phyloP scores from a whole-genome alignment of 2,888 invertebrate genomes.

The Luperina testacea region DNA sequence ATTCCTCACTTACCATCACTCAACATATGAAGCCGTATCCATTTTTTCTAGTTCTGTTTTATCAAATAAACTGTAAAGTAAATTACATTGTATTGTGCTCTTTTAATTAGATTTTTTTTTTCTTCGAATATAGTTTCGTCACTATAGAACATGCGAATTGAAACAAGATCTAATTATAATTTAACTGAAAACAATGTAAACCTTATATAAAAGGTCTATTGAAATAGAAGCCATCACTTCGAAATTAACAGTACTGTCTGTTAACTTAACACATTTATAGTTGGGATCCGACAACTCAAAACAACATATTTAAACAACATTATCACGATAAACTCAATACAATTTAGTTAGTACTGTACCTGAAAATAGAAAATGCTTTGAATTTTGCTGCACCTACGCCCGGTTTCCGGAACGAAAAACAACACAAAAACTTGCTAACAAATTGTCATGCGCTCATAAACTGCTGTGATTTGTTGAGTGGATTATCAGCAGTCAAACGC shows the following conservation, averaged over 20 bases:
- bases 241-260: conserved; percentile 45
- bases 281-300: conserved; percentile 10
- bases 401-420: not conserved
- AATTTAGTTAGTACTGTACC: conserved; percentile 9
- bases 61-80: conserved; percentile 18
- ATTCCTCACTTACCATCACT: conserved; percentile 66
- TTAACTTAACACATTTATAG: conserved; percentile 49
- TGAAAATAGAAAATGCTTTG: not conserved
- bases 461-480: not conserved
- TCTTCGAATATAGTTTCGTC: conserved; percentile 5
- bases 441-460: not conserved
- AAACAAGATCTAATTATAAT: conserved; percentile 47
- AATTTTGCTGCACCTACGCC: not conserved
- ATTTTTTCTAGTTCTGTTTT: conserved; percentile 23
- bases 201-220: conserved; percentile 42
- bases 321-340: conserved; percentile 24
- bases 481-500: not conserved
- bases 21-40: conserved; percentile 41
- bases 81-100: conserved; percentile 12
- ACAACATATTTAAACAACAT: conserved; percentile 31
- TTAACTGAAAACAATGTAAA: conserved; percentile 38
- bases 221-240: conserved; percentile 50
- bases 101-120: conserved; percentile 12
- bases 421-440: not conserved
- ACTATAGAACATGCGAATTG: conserved; percentile 40